Evolutionary conservation across 2,113 vertebrate species (phyloP).

Genomic region (Pygoscelis antarcticus): DNA sequence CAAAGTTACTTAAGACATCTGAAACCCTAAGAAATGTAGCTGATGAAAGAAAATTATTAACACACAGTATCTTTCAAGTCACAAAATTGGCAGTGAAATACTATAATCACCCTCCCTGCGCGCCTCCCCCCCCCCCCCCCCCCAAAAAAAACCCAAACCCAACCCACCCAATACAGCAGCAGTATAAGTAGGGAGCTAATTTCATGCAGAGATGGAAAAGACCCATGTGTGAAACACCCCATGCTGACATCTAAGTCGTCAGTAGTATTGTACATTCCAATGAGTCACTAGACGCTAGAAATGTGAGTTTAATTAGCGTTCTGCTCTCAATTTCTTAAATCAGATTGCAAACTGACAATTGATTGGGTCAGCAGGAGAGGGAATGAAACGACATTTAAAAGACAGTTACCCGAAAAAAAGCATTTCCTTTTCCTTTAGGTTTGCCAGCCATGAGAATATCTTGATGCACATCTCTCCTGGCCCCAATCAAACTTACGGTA

Average conservation of each 20-base stretch:
- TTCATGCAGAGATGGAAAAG: not conserved
- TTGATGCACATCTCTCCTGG: not conserved
- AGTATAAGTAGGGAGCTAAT: not conserved
- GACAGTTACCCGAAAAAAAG: not conserved
- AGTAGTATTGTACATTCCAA: not conserved
- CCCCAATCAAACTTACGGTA: accelerated
- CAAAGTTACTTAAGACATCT: not conserved
- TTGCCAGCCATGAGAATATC: not conserved
- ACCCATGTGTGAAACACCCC: not conserved
- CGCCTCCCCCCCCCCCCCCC: too few relatives aligned
- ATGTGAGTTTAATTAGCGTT: not conserved
- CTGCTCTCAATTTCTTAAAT: not conserved
- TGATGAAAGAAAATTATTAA: not conserved
- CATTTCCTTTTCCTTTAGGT: not conserved
- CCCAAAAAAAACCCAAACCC: not conserved
- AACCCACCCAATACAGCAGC: not conserved
- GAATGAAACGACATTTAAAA: not conserved
- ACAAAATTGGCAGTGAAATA: not conserved
- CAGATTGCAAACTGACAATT: not conserved
- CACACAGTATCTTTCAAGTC: not conserved
- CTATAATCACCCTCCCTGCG: not conserved
- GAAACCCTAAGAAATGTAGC: not conserved
- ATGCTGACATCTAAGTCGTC: not conserved
- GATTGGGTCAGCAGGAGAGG: not conserved
- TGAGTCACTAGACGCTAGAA: not conserved